Evolutionary conservation across 1,140 invertebrate genomes (phyloP), one percentile per base, ranked within the genome.

Genomic region (Drosophila funebris): DNA sequence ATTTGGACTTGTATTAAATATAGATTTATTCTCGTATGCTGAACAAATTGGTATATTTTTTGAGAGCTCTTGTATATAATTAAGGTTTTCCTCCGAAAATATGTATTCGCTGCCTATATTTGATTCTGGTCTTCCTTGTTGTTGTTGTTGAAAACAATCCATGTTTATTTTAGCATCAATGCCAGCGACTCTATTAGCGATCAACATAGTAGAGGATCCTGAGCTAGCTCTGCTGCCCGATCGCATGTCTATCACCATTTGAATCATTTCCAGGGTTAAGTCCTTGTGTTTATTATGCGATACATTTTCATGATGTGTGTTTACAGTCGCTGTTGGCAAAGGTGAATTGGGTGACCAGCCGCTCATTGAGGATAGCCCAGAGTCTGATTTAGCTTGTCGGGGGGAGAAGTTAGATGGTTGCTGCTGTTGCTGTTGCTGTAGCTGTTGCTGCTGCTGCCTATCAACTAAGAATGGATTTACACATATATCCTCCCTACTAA

Each of bases 281-380:
- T 79, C 69, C 20, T 74, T 60, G 11, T 58, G 52, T 33, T 83
- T 80, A 9, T 27, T 36, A 31, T 27, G 29, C 11, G 22, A 13
- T 0, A 7, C 18, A 20, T 11, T 54, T 1, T 8, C 43, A 43
- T 72, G 58, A 3, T 48, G 41, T 29, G 68, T 71, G 14, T 53
- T 61, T 11, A 69, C 39, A 11, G 68, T 67, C 11, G 63, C 50
- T 27, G 46, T 43, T 70, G 20, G 62, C 11, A 69, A 36, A 0
- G 96, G 95, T 1, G 95, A 96, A 50, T 95, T 95, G 8, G 96
- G 96, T 24, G 96, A 96, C 92, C 96, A 96, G 11, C 95, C 95
- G 90, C 96, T 97, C 94, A 97, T 96, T 9, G 96, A 97, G 0
- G 96, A 97, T 39, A 97, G 91, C 1, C 96, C 96, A 0, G 96